These are phyloP conservation scores for Melanerpes formicivorus DNA, from an alignment of 2,113 vertebrate genomes.

Conservation along the genomic window DNA sequence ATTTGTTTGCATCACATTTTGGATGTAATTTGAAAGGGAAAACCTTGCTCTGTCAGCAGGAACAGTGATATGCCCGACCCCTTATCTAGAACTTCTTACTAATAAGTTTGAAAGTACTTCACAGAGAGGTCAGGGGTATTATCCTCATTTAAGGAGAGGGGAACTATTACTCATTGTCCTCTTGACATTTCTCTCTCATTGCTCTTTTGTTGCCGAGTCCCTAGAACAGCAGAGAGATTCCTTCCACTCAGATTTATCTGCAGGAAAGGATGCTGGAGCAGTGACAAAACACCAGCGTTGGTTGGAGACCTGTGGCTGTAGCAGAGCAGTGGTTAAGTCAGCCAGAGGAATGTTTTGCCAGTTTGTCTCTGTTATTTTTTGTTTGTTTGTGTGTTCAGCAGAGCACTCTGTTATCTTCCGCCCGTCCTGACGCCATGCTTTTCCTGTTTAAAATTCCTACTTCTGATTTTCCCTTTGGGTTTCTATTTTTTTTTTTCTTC, in stretches of 20 bases:
- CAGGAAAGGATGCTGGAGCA: constrained; percentile 71
- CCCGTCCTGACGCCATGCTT: constrained; percentile 90
- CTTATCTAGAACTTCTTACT: not conserved
- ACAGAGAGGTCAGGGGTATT: not conserved
- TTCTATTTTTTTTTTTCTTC: constrained; percentile 45
- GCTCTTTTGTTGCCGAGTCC: not conserved
- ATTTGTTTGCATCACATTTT: not conserved
- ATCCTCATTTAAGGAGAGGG: not conserved
- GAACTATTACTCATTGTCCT: not conserved
- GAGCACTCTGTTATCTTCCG: constrained; percentile 88
- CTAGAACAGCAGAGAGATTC: constrained; percentile 53
- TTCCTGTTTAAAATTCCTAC: constrained; percentile 98
- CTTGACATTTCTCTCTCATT: not conserved
- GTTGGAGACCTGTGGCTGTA: constrained; percentile 69
- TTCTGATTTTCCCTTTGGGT: constrained; percentile 86
- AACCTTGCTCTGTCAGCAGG: not conserved
- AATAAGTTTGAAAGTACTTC: not conserved
- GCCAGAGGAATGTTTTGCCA: constrained; percentile 75
- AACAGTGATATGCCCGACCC: not conserved
- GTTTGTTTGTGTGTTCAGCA: constrained; percentile 88
- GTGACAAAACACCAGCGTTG: constrained; percentile 13
- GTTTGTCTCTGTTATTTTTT: constrained; percentile 56
- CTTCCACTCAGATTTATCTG: constrained; percentile 67
- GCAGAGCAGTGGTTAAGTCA: constrained; percentile 75
- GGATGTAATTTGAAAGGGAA: not conserved